A percentile compares a stretch with the other conserved stretches of the same genome.
Evolutionary conservation across 1,140 invertebrate genomes (phyloP).

Genomic region (Ceratina australensis): DNA sequence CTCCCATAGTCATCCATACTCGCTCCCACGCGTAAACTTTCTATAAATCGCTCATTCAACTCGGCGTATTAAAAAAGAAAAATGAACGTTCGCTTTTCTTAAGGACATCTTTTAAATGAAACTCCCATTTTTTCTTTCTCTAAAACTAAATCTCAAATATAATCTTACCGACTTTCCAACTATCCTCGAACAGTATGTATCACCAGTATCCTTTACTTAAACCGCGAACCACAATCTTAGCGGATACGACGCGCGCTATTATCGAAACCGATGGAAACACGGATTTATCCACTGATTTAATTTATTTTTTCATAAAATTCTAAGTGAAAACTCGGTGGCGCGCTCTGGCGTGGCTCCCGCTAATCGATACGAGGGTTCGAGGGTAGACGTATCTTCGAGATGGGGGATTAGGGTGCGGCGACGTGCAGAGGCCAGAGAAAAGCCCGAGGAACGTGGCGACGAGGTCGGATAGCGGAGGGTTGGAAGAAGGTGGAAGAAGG

Average conservation of each 20-base stretch:
- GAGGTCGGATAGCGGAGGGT: constrained; percentile 26
- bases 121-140: background rate
- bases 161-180: background rate
- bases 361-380: constrained; percentile 73
- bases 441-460: constrained; percentile 46
- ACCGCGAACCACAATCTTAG: too few species aligned
- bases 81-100: too few species aligned
- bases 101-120: background rate
- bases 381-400: constrained; percentile 74
- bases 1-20: constrained; percentile 11
- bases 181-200: background rate
- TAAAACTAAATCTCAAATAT: background rate
- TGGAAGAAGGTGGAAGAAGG: constrained; percentile 49
- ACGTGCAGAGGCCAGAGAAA: constrained; percentile 64
- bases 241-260: too few species aligned
- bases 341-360: constrained; percentile 67
- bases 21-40: constrained; percentile 1
- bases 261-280: too few species aligned
- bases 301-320: constrained; percentile 18
- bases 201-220: too few species aligned
- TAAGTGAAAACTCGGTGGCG: constrained; percentile 61
- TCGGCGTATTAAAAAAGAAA: background rate
- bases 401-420: constrained; percentile 76
- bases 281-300: too few species aligned
- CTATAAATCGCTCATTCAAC: constrained; percentile 6